phyloP scores from a whole-genome alignment of 2,888 invertebrate species.

The Habrosyne pyritoides region DNA sequence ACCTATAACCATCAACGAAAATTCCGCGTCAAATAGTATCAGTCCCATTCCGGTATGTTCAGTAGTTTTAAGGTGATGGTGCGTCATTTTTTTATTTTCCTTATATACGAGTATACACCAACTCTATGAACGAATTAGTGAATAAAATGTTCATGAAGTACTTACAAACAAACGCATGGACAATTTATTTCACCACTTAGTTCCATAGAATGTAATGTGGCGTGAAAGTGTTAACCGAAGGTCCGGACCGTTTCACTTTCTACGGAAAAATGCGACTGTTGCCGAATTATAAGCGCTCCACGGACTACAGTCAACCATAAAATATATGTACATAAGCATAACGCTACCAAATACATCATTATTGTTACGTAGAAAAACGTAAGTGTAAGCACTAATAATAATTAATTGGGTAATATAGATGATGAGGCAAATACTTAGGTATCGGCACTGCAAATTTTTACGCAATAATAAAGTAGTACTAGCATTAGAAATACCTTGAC shows the following conservation, averaged over 20 bases:
- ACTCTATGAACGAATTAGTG: no score
- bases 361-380: not conserved
- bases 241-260: conserved; percentile 70
- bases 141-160: not conserved
- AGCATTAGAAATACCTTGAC: not conserved
- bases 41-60: no score
- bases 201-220: conserved; percentile 36
- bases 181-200: conserved; percentile 17
- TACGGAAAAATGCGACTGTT: conserved; percentile 68
- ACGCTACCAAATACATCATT: not conserved
- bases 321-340: conserved; percentile 12
- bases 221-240: conserved; percentile 62
- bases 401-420: not conserved
- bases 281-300: conserved; percentile 43
- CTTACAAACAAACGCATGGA: not conserved
- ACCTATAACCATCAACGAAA: no score
- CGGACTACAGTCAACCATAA: conserved; percentile 11
- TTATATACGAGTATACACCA: no score
- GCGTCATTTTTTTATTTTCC: no score
- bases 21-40: no score
- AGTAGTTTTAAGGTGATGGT: no score
- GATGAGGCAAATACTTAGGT: not conserved
- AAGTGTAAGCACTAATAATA: not conserved
- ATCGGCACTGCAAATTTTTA: not conserved
- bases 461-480: not conserved